phyloP scores from a whole-genome alignment of 64 coral and sea anemone genomes.

The Montipora capricornis region DNA sequence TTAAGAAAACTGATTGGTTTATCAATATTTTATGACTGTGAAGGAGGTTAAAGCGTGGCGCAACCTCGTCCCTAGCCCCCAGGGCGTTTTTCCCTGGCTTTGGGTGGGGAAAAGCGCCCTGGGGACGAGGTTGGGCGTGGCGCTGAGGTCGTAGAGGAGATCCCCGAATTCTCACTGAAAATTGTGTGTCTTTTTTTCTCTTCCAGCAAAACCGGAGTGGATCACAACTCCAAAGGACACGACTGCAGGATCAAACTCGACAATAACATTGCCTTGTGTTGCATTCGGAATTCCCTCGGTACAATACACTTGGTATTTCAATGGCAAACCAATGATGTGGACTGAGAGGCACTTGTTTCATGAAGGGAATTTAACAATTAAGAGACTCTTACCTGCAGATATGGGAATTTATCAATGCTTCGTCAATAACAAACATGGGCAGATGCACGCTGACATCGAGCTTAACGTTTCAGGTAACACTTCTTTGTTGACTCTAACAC shows the following conservation, averaged over 20 bases:
- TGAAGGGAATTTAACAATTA: conserved; percentile 80
- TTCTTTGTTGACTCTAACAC: too few species aligned
- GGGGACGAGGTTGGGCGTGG: too few species aligned
- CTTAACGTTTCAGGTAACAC: conserved; percentile 71
- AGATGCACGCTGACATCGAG: conserved; percentile 65
- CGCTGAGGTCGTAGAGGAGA: too few species aligned
- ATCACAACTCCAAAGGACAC: conserved; percentile 70
- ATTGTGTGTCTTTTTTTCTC: not conserved
- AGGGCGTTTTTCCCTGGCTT: too few species aligned
- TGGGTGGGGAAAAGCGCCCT: too few species aligned
- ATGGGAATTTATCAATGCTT: conserved; percentile 92
- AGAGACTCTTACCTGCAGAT: conserved; percentile 20
- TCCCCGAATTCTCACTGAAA: too few species aligned
- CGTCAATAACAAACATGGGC: conserved; percentile 78
- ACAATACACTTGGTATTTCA: conserved; percentile 82
- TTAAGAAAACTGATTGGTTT: too few species aligned
- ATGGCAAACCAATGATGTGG: conserved; percentile 60
- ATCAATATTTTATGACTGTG: too few species aligned
- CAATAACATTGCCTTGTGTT: conserved; percentile 59
- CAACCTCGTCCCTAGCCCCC: too few species aligned
- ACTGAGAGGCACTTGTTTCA: conserved; percentile 49
- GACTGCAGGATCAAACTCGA: conserved; percentile 63
- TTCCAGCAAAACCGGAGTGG: conserved; percentile 91
- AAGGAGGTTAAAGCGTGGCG: too few species aligned
- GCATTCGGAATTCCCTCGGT: conserved; percentile 76